Evolutionary conservation across 2,888 invertebrate genomes (phyloP).

Genomic region (Himalopsyche kuldschensis): DNA sequence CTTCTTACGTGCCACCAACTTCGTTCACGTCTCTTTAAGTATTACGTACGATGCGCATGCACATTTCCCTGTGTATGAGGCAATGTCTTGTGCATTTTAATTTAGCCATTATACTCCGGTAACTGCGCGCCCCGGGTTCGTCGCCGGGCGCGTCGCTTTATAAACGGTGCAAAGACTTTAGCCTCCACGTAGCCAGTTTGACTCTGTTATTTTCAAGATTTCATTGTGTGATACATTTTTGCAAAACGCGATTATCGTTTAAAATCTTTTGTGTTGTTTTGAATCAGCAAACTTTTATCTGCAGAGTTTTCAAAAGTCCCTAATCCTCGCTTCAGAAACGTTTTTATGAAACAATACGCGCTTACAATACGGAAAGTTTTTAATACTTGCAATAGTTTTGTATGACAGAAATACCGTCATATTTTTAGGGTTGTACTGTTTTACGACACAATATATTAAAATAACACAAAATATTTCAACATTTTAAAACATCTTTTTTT

Average conservation of each 20-base stretch:
- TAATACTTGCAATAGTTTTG: background rate
- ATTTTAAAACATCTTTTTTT: too few relatives aligned
- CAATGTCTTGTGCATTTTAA: constrained; percentile 32
- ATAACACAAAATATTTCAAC: too few relatives aligned
- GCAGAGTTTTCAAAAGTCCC: background rate
- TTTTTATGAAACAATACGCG: background rate
- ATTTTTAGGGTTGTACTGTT: too few relatives aligned
- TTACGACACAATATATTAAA: too few relatives aligned
- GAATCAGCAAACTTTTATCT: background rate
- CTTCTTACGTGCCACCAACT: background rate
- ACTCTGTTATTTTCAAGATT: background rate
- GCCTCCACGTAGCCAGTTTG: background rate
- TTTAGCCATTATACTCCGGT: constrained; percentile 25
- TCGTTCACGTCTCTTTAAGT: constrained; percentile 27
- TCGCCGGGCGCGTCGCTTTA: background rate
- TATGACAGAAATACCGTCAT: background rate
- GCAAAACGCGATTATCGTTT: background rate
- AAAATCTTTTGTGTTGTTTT: background rate
- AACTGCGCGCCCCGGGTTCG: constrained; percentile 2
- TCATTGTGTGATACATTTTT: background rate
- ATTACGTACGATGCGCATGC: constrained; percentile 29
- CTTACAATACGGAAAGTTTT: background rate
- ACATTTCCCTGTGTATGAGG: constrained; percentile 22
- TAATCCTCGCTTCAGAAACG: background rate
- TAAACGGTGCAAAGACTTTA: background rate